Base-by-base conservation (phyloP, 2,797 vertebrate genomes). In the Sebastes diploproa region DNA sequence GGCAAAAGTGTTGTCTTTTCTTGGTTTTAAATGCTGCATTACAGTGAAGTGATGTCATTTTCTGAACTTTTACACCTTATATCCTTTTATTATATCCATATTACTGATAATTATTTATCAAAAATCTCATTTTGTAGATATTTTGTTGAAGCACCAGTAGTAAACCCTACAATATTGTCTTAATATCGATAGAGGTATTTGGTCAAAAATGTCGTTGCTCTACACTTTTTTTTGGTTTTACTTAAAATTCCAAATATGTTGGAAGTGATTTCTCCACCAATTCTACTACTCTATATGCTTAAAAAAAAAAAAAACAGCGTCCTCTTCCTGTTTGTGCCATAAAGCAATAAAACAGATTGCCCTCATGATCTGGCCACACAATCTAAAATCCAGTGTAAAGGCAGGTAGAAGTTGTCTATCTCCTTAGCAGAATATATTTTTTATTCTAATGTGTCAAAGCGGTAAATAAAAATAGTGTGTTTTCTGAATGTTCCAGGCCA, bases 401-500 rank as follows among this genome's bases (percentile, higher is more conserved):
- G 9, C 55, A 52, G 30, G 54, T 14, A 2, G 11, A 67, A 8
- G 58, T 46, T 61, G 16, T 6, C 52, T 0, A 30, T 30, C 8
- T 30, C 5, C 10, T 61, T 61, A 52, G 27, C 20, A 54, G 46
- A n/a, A 23, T 54, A 22, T 62, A 20, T 4, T 7, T 62, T 12
- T 58, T 8, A 25, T 36, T 7, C 18, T 16, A 10, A n/a, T 14
- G 13, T 34, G 1, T 36, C 18, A 66, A 29, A 9, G 52, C 7
- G 14, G 12, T 1, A 18, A 36, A 69, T 29, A n/a, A 27, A 25
- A 13, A 59, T n/a, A 1, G 2, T 70, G 30, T 61, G 2, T 70
- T 58, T 11, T 84, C 56, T 83, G 4, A 1, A 58, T 56, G 0
- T 88, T 91, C 30, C 86, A 97, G 97, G 96, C 95, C 5, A 94